Conservation (phyloP, 92 coral and sea anemone species). For the Siderastrea radians region DNA sequence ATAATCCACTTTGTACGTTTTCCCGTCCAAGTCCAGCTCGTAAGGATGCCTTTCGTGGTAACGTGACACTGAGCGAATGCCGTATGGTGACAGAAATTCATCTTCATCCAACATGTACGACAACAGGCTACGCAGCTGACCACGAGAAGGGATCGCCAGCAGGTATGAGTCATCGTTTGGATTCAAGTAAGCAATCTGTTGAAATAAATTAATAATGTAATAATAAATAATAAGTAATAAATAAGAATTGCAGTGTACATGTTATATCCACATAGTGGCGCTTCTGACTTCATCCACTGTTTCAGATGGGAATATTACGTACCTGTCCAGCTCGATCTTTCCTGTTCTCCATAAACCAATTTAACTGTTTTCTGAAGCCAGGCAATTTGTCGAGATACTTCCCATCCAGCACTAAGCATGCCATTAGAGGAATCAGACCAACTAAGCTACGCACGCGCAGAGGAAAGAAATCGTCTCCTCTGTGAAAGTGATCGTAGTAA, state of each 20-base stretch:
- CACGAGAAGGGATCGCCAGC: constrained; percentile 93
- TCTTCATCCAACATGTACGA: constrained; percentile 86
- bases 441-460: constrained; percentile 94
- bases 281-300: not conserved
- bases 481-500: constrained; percentile 84
- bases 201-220: not conserved
- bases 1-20: constrained; percentile 74
- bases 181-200: constrained; percentile 78
- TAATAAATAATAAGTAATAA: no score
- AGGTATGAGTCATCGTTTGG: constrained; percentile 79
- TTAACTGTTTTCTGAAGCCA: constrained; percentile 81
- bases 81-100: constrained; percentile 92
- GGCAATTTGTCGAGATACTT: constrained; percentile 82
- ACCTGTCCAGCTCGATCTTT: constrained; percentile 84
- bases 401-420: constrained; percentile 82
- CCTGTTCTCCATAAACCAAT: constrained; percentile 90
- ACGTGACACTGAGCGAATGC: constrained; percentile 86
- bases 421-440: constrained; percentile 86
- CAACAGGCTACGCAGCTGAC: constrained; percentile 76
- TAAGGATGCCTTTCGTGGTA: constrained; percentile 83
- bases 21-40: constrained; percentile 72
- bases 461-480: constrained; percentile 45
- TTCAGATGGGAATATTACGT: not conserved
- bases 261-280: no score
- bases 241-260: no score